A percentile compares a stretch with the other conserved stretches of the same genome.
Conservation (phyloP, 1,140 invertebrate genomes). For the Brachionus rubens region DNA sequence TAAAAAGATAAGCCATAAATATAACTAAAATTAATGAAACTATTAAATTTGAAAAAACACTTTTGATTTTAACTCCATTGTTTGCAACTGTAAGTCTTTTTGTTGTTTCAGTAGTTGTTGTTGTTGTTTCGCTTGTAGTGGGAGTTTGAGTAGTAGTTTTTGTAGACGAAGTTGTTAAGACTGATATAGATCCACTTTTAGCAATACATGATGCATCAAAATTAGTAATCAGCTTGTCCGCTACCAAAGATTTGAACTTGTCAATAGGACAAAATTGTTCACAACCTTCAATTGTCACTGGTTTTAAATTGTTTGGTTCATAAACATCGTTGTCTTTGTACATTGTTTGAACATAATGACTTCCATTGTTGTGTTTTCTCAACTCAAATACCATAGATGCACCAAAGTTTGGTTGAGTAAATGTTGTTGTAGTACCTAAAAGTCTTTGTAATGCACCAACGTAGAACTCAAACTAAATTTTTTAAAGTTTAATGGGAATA, state of each 20-base stretch:
- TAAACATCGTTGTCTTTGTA: not conserved
- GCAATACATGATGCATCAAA: not conserved
- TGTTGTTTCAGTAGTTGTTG: no score
- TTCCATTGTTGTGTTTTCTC: not conserved
- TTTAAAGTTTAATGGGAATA: not conserved
- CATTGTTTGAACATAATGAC: constrained; percentile 6
- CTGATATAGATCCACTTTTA: no score
- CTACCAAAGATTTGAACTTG: not conserved
- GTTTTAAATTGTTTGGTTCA: not conserved
- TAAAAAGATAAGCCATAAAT: no score
- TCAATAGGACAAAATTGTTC: not conserved
- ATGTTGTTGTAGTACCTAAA: not conserved
- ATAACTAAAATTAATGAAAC: no score
- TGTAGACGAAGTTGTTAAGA: no score
- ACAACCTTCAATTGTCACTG: not conserved
- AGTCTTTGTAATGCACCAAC: not conserved
- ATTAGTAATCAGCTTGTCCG: not conserved
- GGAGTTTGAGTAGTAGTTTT: no score
- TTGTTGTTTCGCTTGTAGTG: no score
- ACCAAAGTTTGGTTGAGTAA: not conserved
- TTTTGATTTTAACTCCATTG: no score
- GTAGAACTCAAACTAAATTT: constrained; percentile 3
- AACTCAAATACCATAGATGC: not conserved
- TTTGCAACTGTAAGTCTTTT: no score
- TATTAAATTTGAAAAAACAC: no score